A percentile compares a stretch with the other conserved stretches of the same genome.
Conservation (phyloP, 2,113 vertebrate genomes). For the Coregonus clupeaformis region DNA sequence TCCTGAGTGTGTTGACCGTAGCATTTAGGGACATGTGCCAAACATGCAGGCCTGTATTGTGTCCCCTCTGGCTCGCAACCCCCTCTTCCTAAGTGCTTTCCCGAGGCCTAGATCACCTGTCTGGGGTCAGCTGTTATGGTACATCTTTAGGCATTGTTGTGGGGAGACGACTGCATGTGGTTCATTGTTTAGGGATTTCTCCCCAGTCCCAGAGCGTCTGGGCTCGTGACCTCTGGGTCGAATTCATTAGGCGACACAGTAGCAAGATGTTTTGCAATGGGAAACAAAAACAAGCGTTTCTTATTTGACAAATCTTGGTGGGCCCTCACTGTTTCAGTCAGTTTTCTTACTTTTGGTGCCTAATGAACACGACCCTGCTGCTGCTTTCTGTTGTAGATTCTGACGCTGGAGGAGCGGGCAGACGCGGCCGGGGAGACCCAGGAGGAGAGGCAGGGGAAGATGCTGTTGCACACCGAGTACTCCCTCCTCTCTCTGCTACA, state of each 20-base stretch:
- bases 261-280: too few species aligned
- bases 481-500: slow-evolving; percentile 94
- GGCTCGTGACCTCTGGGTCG: slow-evolving; percentile 19
- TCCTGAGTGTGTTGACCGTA: not conserved
- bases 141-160: slow-evolving; percentile 2
- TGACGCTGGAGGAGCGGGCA: slow-evolving; percentile 91
- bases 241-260: too few species aligned
- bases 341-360: too few species aligned
- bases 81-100: too few species aligned
- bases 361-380: not conserved
- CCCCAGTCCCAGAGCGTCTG: not conserved
- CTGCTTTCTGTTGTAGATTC: slow-evolving; percentile 78
- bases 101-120: too few species aligned
- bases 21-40: not conserved
- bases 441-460: slow-evolving; percentile 97
- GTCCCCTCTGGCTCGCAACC: too few species aligned
- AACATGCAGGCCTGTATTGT: too few species aligned
- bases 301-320: too few species aligned
- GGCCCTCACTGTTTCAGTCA: not conserved
- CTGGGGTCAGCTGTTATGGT: not conserved
- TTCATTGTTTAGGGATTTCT: not conserved
- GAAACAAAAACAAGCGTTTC: too few species aligned
- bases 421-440: slow-evolving; percentile 91
- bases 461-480: slow-evolving; percentile 96
- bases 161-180: not conserved